phyloP scores from a whole-genome alignment of 2,113 vertebrate species.

The Otocyon megalotis region DNA sequence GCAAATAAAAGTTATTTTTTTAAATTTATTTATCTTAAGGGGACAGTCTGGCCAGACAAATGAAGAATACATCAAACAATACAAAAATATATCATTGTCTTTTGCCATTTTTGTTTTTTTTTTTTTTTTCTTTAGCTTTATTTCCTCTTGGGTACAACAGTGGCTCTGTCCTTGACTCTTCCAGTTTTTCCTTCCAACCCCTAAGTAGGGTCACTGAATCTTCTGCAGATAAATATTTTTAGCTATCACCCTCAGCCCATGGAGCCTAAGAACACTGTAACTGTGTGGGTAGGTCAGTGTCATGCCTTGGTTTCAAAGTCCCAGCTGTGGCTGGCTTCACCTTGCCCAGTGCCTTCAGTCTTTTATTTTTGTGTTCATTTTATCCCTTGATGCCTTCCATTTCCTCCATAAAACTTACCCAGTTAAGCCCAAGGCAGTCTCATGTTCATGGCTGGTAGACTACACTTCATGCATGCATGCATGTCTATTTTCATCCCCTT shows the following conservation, averaged over 20 bases:
- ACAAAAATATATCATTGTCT: background rate
- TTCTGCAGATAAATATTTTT: background rate
- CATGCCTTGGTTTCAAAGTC: background rate
- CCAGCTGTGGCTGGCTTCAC: background rate
- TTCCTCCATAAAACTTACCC: background rate
- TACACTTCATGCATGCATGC: rapidly evolving
- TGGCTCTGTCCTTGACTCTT: background rate
- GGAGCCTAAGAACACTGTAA: background rate
- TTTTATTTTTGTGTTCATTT: background rate
- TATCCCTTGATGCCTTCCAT: background rate
- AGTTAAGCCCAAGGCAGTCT: background rate
- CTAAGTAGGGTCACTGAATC: background rate
- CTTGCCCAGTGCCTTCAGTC: background rate
- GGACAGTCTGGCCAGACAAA: constrained; percentile 55
- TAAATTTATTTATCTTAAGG: constrained; percentile 61
- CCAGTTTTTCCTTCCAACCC: background rate
- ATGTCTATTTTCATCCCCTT: background rate
- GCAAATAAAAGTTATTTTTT: constrained; percentile 70
- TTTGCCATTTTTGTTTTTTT: background rate
- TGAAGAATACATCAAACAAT: constrained; percentile 15
- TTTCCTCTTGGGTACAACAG: background rate
- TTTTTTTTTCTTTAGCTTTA: background rate
- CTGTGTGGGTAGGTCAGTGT: background rate
- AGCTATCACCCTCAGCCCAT: background rate
- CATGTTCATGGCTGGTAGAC: background rate